phyloP scores from a whole-genome alignment of 2,888 invertebrate genomes.

The Papilio protenor region DNA sequence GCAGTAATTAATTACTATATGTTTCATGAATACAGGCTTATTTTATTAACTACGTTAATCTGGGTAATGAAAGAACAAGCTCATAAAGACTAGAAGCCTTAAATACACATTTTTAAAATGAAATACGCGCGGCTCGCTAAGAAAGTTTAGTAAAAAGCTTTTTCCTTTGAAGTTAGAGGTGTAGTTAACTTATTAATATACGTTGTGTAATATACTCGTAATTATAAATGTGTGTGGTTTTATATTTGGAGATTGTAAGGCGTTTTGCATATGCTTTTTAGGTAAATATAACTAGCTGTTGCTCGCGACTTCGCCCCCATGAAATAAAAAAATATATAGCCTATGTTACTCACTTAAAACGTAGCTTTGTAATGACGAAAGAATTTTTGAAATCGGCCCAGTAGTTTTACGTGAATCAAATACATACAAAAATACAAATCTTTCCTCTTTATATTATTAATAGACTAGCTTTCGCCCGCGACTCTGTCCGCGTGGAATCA shows the following conservation, averaged over 20 bases:
- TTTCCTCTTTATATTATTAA: no score
- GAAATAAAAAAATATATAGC: no score
- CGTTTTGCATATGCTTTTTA: neutral
- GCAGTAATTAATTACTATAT: neutral
- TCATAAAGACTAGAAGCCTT: conserved; percentile 17
- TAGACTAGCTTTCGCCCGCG: no score
- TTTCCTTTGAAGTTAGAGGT: conserved; percentile 7
- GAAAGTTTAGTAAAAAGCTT: conserved; percentile 23
- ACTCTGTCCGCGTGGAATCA: no score
- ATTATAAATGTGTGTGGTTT: neutral
- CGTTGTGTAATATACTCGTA: neutral
- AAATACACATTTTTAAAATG: conserved; percentile 18
- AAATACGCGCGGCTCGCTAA: conserved; percentile 6
- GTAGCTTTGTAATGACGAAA: no score
- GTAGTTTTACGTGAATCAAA: no score
- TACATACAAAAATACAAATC: no score
- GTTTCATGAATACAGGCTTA: neutral
- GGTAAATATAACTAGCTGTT: neutral
- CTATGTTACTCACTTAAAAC: no score
- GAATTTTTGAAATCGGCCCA: no score
- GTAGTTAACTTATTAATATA: neutral
- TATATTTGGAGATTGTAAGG: neutral
- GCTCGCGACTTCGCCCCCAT: no score
- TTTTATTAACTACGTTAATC: neutral
- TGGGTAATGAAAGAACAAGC: neutral